Evolutionary conservation across 2,113 vertebrate species (phyloP).

Genomic region (Scomber japonicus): DNA sequence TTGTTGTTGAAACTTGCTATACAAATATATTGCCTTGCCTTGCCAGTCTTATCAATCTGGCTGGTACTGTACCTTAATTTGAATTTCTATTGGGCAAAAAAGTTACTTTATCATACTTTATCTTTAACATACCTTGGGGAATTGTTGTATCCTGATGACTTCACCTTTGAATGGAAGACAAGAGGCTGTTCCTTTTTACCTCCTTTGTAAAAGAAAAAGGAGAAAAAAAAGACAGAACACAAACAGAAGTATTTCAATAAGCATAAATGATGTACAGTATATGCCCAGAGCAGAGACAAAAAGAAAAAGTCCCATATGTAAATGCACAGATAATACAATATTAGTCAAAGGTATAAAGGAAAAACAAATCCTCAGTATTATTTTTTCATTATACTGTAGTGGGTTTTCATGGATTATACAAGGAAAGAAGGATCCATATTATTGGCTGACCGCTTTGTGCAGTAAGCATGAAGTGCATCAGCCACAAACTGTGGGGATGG

Average conservation of each 20-base stretch:
- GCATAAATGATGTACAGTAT: background rate
- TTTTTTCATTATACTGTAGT: constrained; percentile 1
- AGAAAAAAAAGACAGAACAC: constrained; percentile 8
- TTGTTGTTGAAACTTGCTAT: too few species aligned
- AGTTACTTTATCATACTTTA: background rate
- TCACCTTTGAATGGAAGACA: constrained; percentile 90
- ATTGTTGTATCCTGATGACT: constrained; percentile 89
- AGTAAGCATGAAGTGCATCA: constrained; percentile 41
- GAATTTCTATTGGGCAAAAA: background rate
- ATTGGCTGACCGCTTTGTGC: constrained; percentile 17
- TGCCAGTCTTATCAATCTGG: too few species aligned
- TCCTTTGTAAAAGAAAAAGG: constrained; percentile 44
- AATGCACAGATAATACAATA: constrained; percentile 1
- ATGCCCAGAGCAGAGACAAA: background rate
- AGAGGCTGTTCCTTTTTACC: constrained; percentile 84
- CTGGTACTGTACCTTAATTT: background rate
- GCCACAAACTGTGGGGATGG: constrained; percentile 49
- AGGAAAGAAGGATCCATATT: constrained; percentile 27
- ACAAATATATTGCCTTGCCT: too few species aligned
- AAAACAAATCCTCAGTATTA: background rate
- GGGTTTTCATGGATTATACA: constrained; percentile 24
- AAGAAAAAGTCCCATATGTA: background rate
- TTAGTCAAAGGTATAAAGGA: background rate
- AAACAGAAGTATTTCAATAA: background rate
- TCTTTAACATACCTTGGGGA: constrained; percentile 83